Conservation (phyloP, 2,888 invertebrate species). For the Pammene aurita region DNA sequence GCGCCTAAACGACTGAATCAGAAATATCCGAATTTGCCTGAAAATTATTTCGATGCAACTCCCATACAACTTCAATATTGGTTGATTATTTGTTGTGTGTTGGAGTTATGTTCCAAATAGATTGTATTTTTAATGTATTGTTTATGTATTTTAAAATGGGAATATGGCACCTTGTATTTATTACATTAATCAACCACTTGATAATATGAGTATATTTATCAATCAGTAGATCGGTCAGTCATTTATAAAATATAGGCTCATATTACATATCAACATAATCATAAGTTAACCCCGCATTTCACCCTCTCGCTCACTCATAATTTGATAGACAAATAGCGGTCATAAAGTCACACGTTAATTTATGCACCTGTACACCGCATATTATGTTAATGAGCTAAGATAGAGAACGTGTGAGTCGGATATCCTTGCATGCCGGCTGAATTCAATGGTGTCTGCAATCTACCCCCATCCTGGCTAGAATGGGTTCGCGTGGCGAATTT, state of each 20-base stretch:
- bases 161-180: too few species aligned
- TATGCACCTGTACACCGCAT: conserved; percentile 53
- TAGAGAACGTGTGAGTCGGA: conserved; percentile 48
- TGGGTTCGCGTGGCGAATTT: conserved; percentile 28
- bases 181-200: too few species aligned
- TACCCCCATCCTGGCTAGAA: not conserved
- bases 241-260: too few species aligned
- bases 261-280: not conserved
- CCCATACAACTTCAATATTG: too few species aligned
- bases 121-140: too few species aligned
- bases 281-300: not conserved
- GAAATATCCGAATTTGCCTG: too few species aligned
- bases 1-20: too few species aligned
- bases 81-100: too few species aligned
- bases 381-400: conserved; percentile 49
- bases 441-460: conserved; percentile 29
- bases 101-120: too few species aligned
- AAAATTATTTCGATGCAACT: too few species aligned
- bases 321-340: conserved; percentile 50
- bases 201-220: not conserved
- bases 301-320: conserved; percentile 34
- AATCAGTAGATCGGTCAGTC: not conserved
- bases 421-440: conserved; percentile 54
- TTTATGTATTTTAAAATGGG: too few species aligned
- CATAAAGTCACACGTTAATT: conserved; percentile 51